Base-by-base conservation (phyloP, 2,888 invertebrate species). In the Invenusta paracnida region DNA sequence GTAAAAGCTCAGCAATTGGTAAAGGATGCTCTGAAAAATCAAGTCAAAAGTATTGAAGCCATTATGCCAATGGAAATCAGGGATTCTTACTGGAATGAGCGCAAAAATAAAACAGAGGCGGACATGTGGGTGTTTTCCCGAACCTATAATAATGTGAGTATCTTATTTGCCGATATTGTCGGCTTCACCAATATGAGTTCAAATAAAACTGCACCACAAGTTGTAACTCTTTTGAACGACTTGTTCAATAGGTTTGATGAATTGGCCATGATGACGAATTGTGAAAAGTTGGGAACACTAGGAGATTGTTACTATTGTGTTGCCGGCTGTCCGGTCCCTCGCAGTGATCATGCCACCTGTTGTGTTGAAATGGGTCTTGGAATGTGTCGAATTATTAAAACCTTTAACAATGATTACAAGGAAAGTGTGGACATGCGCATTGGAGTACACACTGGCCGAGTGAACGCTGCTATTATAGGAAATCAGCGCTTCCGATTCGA, bases 131-230 rank as follows among this genome's bases (percentile, higher is more conserved):
- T 28, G 17, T 85, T 84, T 28, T 30, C 81, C 28, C 29, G 48
- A n/a, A 29, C 23, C n/a, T 83, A 97, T 96, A 95, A 96, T 86
- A 94, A 96, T 90, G 97, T 98, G 81, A 96, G 96, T 92, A 98
- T 98, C 89, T 92, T 98, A 82, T 98, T 98, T 91, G 98, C 98
- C 30, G 98, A 98, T 91, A 98, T 98, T 90, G 97, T 97, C 27
- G 98, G 98, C 48, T 98, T 98, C 91, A 98, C 98, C 0, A 95
- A 94, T 90, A 98, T 98, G 97, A 96, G 96, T 86, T 96, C 96
- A 88, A 97, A 96, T 89, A 98, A 98, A 92, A 96, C 95, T 89
- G 98, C 98, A 85, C 97, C 97, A 92, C 95, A 97, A 92, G 93
- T 98, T 89, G 98, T 98, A 13, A 23, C 5, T 23, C 27, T 86